phyloP scores from a whole-genome alignment of 2,113 vertebrate genomes.

The Nesogale talazaci region DNA sequence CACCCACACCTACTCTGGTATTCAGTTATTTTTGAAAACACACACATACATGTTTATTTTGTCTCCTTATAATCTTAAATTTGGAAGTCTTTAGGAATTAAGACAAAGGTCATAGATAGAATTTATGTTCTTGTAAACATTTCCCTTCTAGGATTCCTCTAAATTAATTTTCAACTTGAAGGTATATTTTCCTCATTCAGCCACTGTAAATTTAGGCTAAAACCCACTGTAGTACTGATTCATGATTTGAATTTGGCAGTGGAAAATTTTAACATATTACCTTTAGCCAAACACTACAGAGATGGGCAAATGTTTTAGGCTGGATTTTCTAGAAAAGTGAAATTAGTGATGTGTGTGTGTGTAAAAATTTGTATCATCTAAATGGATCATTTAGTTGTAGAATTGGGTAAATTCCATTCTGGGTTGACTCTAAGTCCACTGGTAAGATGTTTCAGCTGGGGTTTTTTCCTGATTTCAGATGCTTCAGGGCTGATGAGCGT shows the following conservation, averaged over 20 bases:
- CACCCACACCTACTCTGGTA: too few species aligned
- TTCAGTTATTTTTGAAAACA: not conserved
- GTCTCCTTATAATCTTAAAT: not conserved
- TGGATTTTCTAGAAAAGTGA: too few species aligned
- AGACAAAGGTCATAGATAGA: not conserved
- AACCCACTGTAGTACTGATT: not conserved
- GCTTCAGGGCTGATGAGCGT: too few species aligned
- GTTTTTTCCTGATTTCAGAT: too few species aligned
- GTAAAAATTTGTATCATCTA: too few species aligned
- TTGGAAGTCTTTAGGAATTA: not conserved
- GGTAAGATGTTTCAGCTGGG: too few species aligned
- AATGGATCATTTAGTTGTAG: too few species aligned
- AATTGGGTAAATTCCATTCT: too few species aligned
- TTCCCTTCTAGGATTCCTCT: not conserved
- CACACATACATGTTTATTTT: not conserved
- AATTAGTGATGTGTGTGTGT: too few species aligned
- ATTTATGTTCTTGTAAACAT: not conserved
- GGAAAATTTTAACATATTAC: not conserved
- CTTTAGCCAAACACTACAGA: not conserved
- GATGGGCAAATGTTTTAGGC: not conserved
- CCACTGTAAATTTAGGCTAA: not conserved
- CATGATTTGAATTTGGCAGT: not conserved
- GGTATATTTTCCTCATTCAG: not conserved
- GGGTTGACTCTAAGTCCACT: too few species aligned
- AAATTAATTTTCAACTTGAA: not conserved